Evolutionary conservation across 2,113 vertebrate genomes (phyloP), one percentile per base, ranked within the genome.

Genomic region (Chaetodon auriga): DNA sequence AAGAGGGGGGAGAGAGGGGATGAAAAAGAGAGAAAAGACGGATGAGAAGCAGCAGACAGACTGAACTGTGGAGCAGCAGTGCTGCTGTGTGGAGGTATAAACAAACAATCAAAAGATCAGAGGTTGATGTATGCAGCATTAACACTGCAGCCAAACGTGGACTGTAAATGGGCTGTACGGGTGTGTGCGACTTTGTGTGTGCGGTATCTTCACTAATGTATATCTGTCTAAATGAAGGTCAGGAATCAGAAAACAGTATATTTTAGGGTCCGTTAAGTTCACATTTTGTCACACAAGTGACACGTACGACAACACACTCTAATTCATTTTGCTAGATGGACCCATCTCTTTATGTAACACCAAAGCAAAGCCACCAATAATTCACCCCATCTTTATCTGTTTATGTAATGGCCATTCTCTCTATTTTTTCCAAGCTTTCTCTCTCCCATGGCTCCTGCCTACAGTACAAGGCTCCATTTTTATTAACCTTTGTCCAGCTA

Each of bases 401-500:
- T 95, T 95, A 95, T 89, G 91, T 94, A 95, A 95, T 81, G 82
- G 63, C 80, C 84, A 89, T 92, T 92, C 83, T 78, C 23, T 77
- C 55, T 21, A 63, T 84, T 75, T 81, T 73, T 49, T 30, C 54
- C 58, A 57, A 65, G 82, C 85, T 75, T 76, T 77, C 66, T 73
- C 90, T 64, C 83, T 90, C 92, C 72, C 68, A 30, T 82, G 81
- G 76, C 89, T 80, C 55, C 84, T 91, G 87, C 82, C 86, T 83
- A 86, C 90, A 90, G 81, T 88, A 68, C 87, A 92, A 92, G 90
- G 89, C 91, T 90, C 75, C 81, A 89, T 93, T 92, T 94, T 92
- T 90, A 93, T 95, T 92, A 94, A 95, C 94, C 94, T 95, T 93
- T 95, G 91, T 93, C 89, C 92, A 81, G 78, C 89, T 90, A 66